Base-by-base conservation (phyloP, 2,113 vertebrate species). In the Hepsetus odoe region DNA sequence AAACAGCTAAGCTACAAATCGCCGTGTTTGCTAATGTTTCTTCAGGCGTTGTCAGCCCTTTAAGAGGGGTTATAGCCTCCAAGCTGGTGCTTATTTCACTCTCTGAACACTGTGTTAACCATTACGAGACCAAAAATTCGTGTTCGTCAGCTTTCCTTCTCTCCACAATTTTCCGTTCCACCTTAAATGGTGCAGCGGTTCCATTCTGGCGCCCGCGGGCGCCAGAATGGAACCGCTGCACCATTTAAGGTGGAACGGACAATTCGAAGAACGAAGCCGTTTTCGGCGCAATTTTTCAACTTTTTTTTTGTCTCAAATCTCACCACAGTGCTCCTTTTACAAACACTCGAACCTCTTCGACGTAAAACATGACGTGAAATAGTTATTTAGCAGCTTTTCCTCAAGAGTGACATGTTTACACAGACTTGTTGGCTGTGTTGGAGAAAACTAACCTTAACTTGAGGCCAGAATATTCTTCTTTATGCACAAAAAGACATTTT, bases 11-110 rank as follows among this genome's bases (percentile, higher is more conserved):
- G 16, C 46, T 49, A 14, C 16, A 44, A 44, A 44, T 44, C 42
- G n/a, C n/a, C n/a, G n/a, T 44, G 42, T 7, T 3, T 10, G 9
- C 9, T 44, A 44, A 14, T 14, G 12, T 11, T 16, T 20, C 20
- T 76, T 46, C 32, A 24, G 51, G 33, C 58, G 65, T 65, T 59
- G 81, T 75, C 76, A 76, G 56, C 3, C 40, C 38, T 40, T 32
- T 61, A 8, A 16, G 5, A 73, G 62, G 22, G 9, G 11, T n/a
- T n/a, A n/a, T n/a, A n/a, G n/a, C n/a, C n/a, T n/a, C n/a, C 13
- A 78, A 8, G 62, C 6, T 14, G 14, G 53, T 9, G 42, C 70
- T 51, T 68, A 49, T 68, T 70, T 67, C 40, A 14, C 20, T 53
- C 74, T 53, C 46, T 42, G 24, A 64, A 20, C 28, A 14, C 33